Conservation (phyloP, 2,888 invertebrate genomes). For the Drosophila paranaensis region DNA sequence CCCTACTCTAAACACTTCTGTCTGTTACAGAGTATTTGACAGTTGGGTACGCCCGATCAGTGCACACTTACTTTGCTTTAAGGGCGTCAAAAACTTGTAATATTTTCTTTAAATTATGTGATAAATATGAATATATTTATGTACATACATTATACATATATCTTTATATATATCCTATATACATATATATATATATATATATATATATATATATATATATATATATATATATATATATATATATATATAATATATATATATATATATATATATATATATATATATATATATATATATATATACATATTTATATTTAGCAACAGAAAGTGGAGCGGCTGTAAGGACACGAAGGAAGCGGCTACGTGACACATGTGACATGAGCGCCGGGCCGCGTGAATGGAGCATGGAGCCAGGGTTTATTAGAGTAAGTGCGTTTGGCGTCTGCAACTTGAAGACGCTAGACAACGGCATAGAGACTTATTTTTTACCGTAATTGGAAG, state of each 20-base stretch:
- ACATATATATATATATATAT: slow-evolving; percentile 19
- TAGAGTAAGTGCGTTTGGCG: slow-evolving; percentile 68
- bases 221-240: slow-evolving; percentile 38
- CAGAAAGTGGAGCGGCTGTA: slow-evolving; percentile 15
- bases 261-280: too few species aligned
- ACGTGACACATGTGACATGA: slow-evolving; percentile 47
- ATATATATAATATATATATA: slow-evolving; percentile 22
- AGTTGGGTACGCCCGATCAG: not conserved
- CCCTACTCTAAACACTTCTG: too few species aligned
- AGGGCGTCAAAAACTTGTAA: slow-evolving; percentile 48
- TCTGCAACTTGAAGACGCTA: slow-evolving; percentile 23
- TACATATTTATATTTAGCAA: slow-evolving; percentile 5
- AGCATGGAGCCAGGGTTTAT: slow-evolving; percentile 54
- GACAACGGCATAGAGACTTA: slow-evolving; percentile 28
- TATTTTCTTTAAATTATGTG: slow-evolving; percentile 76
- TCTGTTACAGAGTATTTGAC: not conserved
- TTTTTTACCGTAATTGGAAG: slow-evolving; percentile 63
- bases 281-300: too few species aligned
- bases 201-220: too few species aligned
- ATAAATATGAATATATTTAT: slow-evolving; percentile 71
- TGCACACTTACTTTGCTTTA: not conserved
- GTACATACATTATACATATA: slow-evolving; percentile 22
- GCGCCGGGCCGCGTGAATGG: slow-evolving; percentile 10
- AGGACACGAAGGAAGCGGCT: slow-evolving; percentile 13
- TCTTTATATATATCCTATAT: too few species aligned